Percentiles rank a stretch among this genome's conserved stretches.
These are phyloP conservation scores for Colaptes auratus DNA, from an alignment of 2,113 vertebrate genomes.

Conservation along the genomic window DNA sequence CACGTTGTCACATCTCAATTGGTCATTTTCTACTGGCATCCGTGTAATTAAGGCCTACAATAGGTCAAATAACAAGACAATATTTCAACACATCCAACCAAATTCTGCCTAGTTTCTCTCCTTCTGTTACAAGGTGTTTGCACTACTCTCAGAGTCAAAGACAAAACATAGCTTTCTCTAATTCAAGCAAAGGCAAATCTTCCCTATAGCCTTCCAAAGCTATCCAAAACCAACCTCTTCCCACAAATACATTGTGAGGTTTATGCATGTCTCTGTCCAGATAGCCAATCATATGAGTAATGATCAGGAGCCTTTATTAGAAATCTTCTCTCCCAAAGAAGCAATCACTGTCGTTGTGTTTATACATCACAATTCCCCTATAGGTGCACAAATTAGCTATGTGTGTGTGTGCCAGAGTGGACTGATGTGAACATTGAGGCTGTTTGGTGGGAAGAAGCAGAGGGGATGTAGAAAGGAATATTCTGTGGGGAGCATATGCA, in stretches of 20 bases:
- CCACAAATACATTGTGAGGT: not conserved
- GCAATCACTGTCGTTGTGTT: not conserved
- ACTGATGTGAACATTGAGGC: not conserved
- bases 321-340: not conserved
- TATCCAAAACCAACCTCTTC: too few relatives aligned
- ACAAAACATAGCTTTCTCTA: too few relatives aligned
- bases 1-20: too few relatives aligned
- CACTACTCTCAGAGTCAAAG: too few relatives aligned
- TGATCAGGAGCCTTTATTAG: not conserved
- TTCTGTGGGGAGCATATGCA: not conserved
- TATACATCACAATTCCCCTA: not conserved
- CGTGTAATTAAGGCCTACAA: too few relatives aligned
- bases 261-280: not conserved
- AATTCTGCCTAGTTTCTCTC: too few relatives aligned
- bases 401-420: rapidly evolving
- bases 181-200: too few relatives aligned
- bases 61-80: too few relatives aligned
- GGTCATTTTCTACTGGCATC: too few relatives aligned
- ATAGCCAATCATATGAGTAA: not conserved
- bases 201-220: too few relatives aligned
- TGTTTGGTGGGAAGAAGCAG: not conserved
- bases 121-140: too few relatives aligned
- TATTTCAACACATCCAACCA: too few relatives aligned
- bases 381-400: not conserved
- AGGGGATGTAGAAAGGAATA: rapidly evolving